Evolutionary conservation across 2,113 vertebrate genomes (phyloP).

Genomic region (Dicrurus megarhynchus): DNA sequence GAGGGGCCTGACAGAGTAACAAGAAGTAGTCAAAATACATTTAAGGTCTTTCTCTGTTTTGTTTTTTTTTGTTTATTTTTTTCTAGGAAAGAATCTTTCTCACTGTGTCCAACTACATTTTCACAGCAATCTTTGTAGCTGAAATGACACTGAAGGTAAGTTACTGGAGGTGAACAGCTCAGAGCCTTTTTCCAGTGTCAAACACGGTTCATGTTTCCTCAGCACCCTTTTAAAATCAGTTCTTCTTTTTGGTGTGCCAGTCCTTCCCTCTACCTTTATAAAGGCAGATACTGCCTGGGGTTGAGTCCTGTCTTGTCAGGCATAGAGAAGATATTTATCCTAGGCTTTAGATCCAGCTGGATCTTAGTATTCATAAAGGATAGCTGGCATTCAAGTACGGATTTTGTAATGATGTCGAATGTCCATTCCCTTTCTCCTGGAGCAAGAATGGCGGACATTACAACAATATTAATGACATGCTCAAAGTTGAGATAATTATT

Average conservation of each 20-base stretch:
- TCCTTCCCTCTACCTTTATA: background rate
- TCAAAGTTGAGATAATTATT: background rate
- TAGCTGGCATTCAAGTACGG: background rate
- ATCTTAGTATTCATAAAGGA: background rate
- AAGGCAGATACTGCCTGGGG: background rate
- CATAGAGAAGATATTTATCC: background rate
- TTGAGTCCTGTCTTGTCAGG: background rate
- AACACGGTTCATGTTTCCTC: background rate
- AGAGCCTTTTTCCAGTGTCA: background rate
- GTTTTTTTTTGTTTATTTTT: background rate
- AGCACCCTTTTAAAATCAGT: background rate
- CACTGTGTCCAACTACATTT: conserved; percentile 95
- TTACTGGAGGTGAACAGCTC: background rate
- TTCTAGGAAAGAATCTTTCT: conserved; percentile 91
- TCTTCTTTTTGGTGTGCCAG: background rate
- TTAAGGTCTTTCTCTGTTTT: background rate
- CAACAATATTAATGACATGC: background rate
- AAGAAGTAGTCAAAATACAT: background rate
- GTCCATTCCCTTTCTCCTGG: background rate
- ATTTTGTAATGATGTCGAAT: background rate
- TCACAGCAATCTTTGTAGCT: conserved; percentile 94
- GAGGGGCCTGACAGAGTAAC: background rate
- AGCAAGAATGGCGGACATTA: background rate
- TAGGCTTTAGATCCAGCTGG: background rate
- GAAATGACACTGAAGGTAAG: conserved; percentile 97